Evolutionary conservation across 2,888 invertebrate species (phyloP).

Genomic region (Papilio demoleus): DNA sequence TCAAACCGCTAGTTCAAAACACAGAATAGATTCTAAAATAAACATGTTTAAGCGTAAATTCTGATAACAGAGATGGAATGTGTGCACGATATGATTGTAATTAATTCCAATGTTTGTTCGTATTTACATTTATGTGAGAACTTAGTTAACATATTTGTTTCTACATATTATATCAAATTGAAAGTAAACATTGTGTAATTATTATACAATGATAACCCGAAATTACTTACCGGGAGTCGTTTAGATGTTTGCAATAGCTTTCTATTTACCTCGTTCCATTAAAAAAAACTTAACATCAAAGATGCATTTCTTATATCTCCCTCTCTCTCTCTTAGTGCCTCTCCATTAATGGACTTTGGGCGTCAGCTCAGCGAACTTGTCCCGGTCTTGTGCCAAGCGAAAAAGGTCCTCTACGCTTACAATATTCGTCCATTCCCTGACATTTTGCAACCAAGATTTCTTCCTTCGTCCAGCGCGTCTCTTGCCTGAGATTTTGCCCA

Average conservation of each 20-base stretch:
- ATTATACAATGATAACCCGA: neutral
- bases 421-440: no score
- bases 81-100: constrained; percentile 35
- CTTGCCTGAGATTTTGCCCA: no score
- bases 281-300: no score
- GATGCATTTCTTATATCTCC: no score
- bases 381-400: no score
- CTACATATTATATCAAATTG: constrained; percentile 30
- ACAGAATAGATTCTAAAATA: constrained; percentile 37
- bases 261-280: no score
- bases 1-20: constrained; percentile 40
- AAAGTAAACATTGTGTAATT: constrained; percentile 30
- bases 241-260: neutral
- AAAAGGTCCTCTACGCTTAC: no score
- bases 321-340: no score
- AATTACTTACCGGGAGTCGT: neutral
- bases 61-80: constrained; percentile 31
- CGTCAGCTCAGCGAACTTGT: no score
- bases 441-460: no score
- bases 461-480: no score
- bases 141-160: constrained; percentile 30
- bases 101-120: constrained; percentile 34
- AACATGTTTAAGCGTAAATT: constrained; percentile 35
- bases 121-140: constrained; percentile 3
- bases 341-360: no score